Evolutionary conservation across 2,888 invertebrate species (phyloP).

Genomic region (Athripsodes cinereus): DNA sequence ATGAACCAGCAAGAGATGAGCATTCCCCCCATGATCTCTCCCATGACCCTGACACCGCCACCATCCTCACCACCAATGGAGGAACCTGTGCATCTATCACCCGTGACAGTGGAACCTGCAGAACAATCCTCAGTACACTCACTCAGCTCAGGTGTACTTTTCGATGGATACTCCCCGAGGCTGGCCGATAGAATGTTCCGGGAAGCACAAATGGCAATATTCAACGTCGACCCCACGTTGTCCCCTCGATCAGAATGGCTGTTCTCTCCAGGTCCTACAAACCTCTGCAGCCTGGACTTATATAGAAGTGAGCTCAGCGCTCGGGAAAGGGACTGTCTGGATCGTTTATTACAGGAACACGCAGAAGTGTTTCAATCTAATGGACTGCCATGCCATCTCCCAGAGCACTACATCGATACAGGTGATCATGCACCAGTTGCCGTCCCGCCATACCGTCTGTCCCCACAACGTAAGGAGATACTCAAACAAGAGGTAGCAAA

Average conservation of each 20-base stretch:
- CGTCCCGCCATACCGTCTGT: too few species aligned
- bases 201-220: not conserved
- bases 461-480: not conserved
- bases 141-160: not conserved
- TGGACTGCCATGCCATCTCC: not conserved
- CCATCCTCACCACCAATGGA: too few species aligned
- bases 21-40: too few species aligned
- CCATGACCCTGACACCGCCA: too few species aligned
- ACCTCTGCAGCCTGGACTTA: not conserved
- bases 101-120: too few species aligned
- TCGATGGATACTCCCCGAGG: not conserved
- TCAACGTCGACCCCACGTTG: not conserved
- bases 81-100: too few species aligned
- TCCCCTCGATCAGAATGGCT: not conserved
- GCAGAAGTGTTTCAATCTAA: not conserved
- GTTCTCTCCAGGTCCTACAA: not conserved
- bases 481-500: not conserved
- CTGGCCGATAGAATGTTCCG: not conserved
- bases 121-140: too few species aligned
- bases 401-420: not conserved
- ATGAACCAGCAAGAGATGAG: too few species aligned
- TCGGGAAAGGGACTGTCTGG: not conserved
- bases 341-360: not conserved
- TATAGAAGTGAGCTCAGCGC: not conserved
- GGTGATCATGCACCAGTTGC: not conserved